Evolutionary conservation across 2,888 invertebrate genomes (phyloP).

Genomic region (Pterostichus niger): DNA sequence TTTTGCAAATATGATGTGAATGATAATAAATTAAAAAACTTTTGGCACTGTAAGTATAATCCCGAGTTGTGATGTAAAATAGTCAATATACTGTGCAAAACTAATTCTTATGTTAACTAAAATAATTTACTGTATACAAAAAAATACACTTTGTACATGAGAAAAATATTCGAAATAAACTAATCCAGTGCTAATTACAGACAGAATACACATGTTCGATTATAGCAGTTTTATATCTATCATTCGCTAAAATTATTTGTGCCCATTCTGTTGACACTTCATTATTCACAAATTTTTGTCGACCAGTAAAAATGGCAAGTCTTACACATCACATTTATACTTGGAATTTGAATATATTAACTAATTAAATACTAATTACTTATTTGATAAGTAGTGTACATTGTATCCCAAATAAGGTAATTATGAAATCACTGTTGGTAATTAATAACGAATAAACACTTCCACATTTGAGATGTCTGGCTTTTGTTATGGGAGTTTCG

Average conservation of each 20-base stretch:
- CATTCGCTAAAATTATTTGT: constrained; percentile 39
- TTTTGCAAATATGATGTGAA: not conserved
- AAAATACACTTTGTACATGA: constrained; percentile 43
- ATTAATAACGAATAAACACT: constrained; percentile 4
- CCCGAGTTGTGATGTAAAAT: constrained; percentile 15
- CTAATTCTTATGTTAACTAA: constrained; percentile 36
- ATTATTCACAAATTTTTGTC: constrained; percentile 5
- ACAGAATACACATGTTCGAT: not conserved
- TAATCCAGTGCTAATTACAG: constrained; percentile 36
- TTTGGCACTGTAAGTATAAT: constrained; percentile 51
- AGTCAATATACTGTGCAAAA: constrained; percentile 12
- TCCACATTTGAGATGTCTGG: too few species aligned
- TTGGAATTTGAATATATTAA: constrained; percentile 62
- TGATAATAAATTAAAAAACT: constrained; percentile 22
- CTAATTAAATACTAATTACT: constrained; percentile 61
- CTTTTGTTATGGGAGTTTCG: too few species aligned
- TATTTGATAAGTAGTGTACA: constrained; percentile 32
- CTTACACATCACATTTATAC: constrained; percentile 65
- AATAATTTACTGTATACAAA: constrained; percentile 54
- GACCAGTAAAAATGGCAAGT: constrained; percentile 57
- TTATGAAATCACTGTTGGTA: constrained; percentile 21
- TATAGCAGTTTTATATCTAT: constrained; percentile 18
- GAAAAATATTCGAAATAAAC: constrained; percentile 16
- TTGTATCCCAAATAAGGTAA: constrained; percentile 17
- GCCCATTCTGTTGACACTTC: constrained; percentile 23